These are phyloP conservation scores for Nesogale talazaci DNA, from an alignment of 2,113 vertebrate genomes.

Conservation along the genomic window DNA sequence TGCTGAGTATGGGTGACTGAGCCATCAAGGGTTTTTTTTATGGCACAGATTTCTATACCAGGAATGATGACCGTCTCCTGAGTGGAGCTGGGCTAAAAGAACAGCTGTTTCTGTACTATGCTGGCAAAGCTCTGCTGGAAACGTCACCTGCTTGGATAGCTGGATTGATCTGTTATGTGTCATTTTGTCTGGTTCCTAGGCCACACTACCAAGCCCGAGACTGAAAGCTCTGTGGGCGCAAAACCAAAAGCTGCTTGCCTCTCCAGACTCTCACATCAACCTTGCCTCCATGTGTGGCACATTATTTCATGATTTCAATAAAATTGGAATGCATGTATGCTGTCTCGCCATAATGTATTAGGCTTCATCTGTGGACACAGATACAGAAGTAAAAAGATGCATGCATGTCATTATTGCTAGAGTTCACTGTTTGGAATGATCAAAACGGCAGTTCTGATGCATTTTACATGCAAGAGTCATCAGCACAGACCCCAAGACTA, in stretches of 20 bases:
- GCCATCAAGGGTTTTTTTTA: too few relatives aligned
- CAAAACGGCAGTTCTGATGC: neutral
- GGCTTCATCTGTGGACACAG: neutral
- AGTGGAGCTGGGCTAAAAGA: too few relatives aligned
- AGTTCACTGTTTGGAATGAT: neutral
- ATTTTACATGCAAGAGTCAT: neutral
- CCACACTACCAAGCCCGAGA: neutral
- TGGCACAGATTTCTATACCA: too few relatives aligned
- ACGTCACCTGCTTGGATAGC: neutral
- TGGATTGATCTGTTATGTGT: neutral
- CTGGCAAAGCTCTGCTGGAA: neutral
- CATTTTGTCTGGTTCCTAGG: too few relatives aligned
- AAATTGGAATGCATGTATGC: neutral
- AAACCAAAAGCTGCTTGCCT: neutral
- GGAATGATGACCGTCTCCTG: too few relatives aligned
- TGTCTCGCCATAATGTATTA: neutral
- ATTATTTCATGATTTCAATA: neutral
- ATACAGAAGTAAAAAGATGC: neutral
- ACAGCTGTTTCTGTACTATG: neutral
- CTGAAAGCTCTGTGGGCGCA: neutral
- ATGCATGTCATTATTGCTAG: neutral
- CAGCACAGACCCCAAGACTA: neutral
- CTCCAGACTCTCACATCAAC: neutral
- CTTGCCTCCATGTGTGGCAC: neutral
- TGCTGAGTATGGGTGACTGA: too few relatives aligned